phyloP scores from a whole-genome alignment of 2,113 vertebrate species.

The Salvelinus namaycush region DNA sequence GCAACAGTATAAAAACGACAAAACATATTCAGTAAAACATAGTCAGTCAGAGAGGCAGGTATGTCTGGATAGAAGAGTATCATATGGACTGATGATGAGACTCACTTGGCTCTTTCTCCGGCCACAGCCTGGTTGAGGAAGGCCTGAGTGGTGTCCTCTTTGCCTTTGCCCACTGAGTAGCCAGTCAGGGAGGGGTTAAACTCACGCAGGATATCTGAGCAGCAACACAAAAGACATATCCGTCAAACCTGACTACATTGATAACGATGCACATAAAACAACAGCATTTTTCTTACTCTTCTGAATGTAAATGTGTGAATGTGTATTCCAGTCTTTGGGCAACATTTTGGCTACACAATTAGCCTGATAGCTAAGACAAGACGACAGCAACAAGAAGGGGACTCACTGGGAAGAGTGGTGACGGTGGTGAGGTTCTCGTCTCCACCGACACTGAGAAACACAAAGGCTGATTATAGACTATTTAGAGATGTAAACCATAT shows the following conservation, averaged over 20 bases:
- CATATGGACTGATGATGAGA: background rate
- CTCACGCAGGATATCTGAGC: conserved; percentile 83
- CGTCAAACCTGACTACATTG: background rate
- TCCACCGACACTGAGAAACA: conserved; percentile 83
- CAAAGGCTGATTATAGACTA: background rate
- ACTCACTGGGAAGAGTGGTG: conserved; percentile 91
- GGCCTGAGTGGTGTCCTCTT: conserved; percentile 52
- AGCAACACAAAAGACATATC: conserved; percentile 9
- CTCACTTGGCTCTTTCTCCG: conserved; percentile 76
- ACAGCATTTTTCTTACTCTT: no score
- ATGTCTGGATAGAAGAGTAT: background rate
- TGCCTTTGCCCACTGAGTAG: conserved; percentile 76
- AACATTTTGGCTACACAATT: no score
- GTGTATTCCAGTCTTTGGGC: no score
- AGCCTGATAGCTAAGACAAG: no score
- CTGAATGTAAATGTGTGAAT: no score
- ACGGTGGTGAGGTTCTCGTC: conserved; percentile 76
- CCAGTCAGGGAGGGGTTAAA: conserved; percentile 77
- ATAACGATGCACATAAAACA: background rate
- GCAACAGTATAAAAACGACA: background rate
- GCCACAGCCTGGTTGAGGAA: conserved; percentile 90
- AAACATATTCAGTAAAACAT: background rate
- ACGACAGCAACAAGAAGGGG: background rate
- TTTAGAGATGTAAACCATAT: no score
- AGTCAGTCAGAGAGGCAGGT: background rate